These are phyloP conservation scores for Spatulosminthurus flaviceps DNA, from an alignment of 2,888 invertebrate species.

Conservation along the genomic window DNA sequence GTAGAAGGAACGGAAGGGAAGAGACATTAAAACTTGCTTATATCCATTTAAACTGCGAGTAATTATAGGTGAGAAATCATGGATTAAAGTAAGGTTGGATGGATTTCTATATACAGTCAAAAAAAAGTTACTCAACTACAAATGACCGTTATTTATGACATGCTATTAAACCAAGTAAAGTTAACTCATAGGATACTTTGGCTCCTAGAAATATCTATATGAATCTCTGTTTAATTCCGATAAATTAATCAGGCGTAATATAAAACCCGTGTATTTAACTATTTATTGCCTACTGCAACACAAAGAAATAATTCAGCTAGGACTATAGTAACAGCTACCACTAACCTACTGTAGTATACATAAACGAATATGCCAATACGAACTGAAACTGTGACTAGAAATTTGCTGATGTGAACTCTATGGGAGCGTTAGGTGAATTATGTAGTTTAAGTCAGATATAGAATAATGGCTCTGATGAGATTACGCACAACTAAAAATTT, in stretches of 20 bases:
- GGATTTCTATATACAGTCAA: neutral
- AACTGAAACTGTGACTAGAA: neutral
- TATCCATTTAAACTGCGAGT: too few relatives aligned
- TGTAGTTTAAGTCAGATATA: neutral
- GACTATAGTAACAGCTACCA: too few relatives aligned
- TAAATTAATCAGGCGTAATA: too few relatives aligned
- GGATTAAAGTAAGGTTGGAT: neutral
- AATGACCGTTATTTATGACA: constrained; percentile 2
- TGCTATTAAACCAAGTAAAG: neutral
- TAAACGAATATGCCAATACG: neutral
- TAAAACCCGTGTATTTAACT: too few relatives aligned
- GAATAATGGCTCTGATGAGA: constrained; percentile 1
- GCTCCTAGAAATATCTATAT: too few relatives aligned
- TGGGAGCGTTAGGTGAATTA: neutral
- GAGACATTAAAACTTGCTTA: too few relatives aligned
- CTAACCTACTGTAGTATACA: too few relatives aligned
- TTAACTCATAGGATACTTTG: neutral
- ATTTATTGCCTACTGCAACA: too few relatives aligned
- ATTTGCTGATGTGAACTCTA: neutral
- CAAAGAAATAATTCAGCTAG: too few relatives aligned
- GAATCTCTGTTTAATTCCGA: too few relatives aligned
- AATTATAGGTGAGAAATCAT: too few relatives aligned
- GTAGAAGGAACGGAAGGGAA: too few relatives aligned
- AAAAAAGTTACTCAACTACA: neutral
- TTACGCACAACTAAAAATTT: neutral